Base-by-base conservation (phyloP, 2,888 invertebrate species). In the Lepidocyrtinus sp. region DNA sequence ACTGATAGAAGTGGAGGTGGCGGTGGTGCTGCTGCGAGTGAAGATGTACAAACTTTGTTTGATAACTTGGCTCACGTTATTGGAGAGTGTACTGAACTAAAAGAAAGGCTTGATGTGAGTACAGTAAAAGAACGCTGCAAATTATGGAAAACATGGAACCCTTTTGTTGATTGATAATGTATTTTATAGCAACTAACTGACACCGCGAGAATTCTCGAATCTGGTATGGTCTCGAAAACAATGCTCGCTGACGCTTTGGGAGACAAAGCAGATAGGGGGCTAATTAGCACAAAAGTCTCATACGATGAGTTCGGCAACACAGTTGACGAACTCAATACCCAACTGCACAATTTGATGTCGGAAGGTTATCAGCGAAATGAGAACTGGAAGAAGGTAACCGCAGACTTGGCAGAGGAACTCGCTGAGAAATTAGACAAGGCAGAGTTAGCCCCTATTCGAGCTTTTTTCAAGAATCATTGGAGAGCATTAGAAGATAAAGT, bases 281-380 rank as follows among this genome's bases (percentile, higher is more conserved):
- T 83, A 21, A 84, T 85, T 68, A 84, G 83, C 21, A 83, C 84
- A 0, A 86, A 86, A 71, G 85, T 86, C 0, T 82, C 83, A 7
- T 85, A 85, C 61, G 86, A 85, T 45, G 85, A 85, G 62, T 86
- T 86, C 46, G 86, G 85, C 12, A 82, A 76, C 61, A 75, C 83
- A 2, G 80, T 86, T 59, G 85, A 85, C 21, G 85, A 86, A 46
- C 68, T 86, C 3, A 80, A 75, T 3, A 65, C 78, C 7, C 74
- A 83, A 17, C 81, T 86, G 55, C 84, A 84, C 65, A 85, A 85
- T 64, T 79, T 86, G n/a, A 73, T 84, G 27, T 74, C 83, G 50
- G 86, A 85, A 68, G 83, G 82, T 19, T 84, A 83, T 61, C 82
- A 84, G 63, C 80, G 85, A 64, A 83, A 85, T 70, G 86, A 85